Conservation (phyloP, 1,140 invertebrate genomes). For the Drosophila hydei region DNA sequence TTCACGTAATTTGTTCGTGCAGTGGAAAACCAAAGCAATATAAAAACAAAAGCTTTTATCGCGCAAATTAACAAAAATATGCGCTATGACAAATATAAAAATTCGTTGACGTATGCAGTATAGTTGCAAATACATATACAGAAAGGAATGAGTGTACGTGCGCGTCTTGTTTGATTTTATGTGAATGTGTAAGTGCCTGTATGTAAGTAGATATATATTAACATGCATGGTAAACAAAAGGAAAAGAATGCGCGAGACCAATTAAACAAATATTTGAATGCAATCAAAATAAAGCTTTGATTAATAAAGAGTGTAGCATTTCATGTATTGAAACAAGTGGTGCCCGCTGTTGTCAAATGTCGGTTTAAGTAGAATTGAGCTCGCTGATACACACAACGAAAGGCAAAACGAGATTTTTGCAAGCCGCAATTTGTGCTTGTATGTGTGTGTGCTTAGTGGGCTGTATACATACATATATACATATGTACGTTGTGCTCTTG, state of each 20-base stretch:
- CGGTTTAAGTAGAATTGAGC: conserved; percentile 46
- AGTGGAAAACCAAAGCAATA: conserved; percentile 37
- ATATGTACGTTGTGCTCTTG: conserved; percentile 18
- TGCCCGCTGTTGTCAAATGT: conserved; percentile 40
- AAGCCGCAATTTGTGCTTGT: conserved; percentile 52
- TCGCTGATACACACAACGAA: conserved; percentile 34
- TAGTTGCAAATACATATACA: conserved; percentile 23
- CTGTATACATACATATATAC: conserved; percentile 6
- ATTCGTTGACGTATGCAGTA: conserved; percentile 20
- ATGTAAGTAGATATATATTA: conserved; percentile 3
- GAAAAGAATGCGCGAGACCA: conserved; percentile 31
- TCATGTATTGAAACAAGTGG: conserved; percentile 68
- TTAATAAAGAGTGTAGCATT: conserved; percentile 33
- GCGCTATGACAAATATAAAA: conserved; percentile 24
- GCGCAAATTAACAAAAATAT: conserved; percentile 25
- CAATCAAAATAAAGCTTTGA: conserved; percentile 27
- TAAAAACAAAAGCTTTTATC: conserved; percentile 22
- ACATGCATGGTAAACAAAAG: conserved; percentile 6
- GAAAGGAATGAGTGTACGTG: conserved; percentile 14
- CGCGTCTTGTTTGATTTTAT: conserved; percentile 36
- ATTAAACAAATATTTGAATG: conserved; percentile 43
- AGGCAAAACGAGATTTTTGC: conserved; percentile 68
- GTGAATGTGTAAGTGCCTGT: conserved; percentile 21
- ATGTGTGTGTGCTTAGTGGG: conserved; percentile 6
- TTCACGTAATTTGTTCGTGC: conserved; percentile 52